Conservation (phyloP, 2,888 invertebrate species). For the Theristus sp. region DNA sequence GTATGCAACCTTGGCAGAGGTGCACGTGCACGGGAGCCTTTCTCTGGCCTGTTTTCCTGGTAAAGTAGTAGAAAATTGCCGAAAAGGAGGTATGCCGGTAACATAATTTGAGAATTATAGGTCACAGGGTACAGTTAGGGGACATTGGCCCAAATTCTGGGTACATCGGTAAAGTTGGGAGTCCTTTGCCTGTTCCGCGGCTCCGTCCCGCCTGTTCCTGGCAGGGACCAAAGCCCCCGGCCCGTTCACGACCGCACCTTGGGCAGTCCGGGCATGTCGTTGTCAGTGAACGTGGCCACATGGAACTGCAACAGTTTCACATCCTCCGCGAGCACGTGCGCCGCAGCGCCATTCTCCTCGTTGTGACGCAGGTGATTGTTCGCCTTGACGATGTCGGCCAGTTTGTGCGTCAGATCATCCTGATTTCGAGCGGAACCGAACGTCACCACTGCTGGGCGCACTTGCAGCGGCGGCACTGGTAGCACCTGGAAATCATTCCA, state of each 20-base stretch:
- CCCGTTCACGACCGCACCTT: constrained; percentile 18
- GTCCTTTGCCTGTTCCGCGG: no score
- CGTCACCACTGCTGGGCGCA: constrained; percentile 95
- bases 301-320: constrained; percentile 95
- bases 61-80: no score
- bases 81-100: neutral
- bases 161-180: no score
- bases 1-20: no score
- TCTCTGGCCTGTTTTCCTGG: no score
- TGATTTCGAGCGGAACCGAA: constrained; percentile 95
- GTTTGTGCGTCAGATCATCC: constrained; percentile 95
- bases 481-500: constrained; percentile 42
- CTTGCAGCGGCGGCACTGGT: constrained; percentile 86
- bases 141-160: no score
- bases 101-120: no score
- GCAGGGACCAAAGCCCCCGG: no score
- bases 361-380: constrained; percentile 87
- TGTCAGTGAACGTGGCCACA: constrained; percentile 90
- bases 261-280: constrained; percentile 95
- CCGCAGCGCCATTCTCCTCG: constrained; percentile 87
- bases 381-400: constrained; percentile 91
- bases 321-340: constrained; percentile 88
- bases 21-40: neutral
- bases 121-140: no score
- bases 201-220: no score